Percentiles rank a stretch among this genome's conserved stretches.
These are phyloP conservation scores for Agrochola litura DNA, from an alignment of 2,888 invertebrate genomes.

Conservation along the genomic window DNA sequence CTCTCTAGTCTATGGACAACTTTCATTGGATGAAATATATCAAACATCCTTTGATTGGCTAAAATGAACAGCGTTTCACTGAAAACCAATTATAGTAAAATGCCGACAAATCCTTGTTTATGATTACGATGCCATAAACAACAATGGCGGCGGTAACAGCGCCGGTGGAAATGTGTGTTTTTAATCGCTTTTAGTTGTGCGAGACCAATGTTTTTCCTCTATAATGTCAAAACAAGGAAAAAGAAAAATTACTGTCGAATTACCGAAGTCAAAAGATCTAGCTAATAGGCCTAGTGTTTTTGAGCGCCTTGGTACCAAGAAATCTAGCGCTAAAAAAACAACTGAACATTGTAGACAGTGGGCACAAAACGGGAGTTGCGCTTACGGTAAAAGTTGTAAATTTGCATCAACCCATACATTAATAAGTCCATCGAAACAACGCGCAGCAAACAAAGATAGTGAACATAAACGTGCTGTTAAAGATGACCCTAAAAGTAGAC, in stretches of 20 bases:
- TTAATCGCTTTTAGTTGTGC: slow-evolving; percentile 75
- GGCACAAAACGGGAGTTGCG: slow-evolving; percentile 94
- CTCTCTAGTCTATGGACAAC: neutral
- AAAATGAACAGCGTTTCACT: rapidly evolving
- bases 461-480: slow-evolving; percentile 88
- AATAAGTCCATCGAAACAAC: slow-evolving; percentile 94
- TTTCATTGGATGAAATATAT: neutral
- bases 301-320: slow-evolving; percentile 95
- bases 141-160: slow-evolving; percentile 72
- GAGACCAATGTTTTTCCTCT: slow-evolving; percentile 87
- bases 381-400: slow-evolving; percentile 94
- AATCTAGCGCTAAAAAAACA: slow-evolving; percentile 90
- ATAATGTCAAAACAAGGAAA: slow-evolving; percentile 92
- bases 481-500: slow-evolving; percentile 92
- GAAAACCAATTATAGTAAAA: neutral
- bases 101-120: slow-evolving; percentile 11
- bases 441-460: slow-evolving; percentile 92
- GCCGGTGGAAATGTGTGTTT: slow-evolving; percentile 70
- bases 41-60: neutral
- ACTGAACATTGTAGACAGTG: slow-evolving; percentile 94
- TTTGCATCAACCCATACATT: slow-evolving; percentile 93
- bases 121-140: slow-evolving; percentile 52
- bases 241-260: slow-evolving; percentile 94
- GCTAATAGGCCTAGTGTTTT: slow-evolving; percentile 94
- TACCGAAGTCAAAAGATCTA: slow-evolving; percentile 92